Base-by-base conservation (phyloP, 2,888 invertebrate species). In the Monochamus alternatus region DNA sequence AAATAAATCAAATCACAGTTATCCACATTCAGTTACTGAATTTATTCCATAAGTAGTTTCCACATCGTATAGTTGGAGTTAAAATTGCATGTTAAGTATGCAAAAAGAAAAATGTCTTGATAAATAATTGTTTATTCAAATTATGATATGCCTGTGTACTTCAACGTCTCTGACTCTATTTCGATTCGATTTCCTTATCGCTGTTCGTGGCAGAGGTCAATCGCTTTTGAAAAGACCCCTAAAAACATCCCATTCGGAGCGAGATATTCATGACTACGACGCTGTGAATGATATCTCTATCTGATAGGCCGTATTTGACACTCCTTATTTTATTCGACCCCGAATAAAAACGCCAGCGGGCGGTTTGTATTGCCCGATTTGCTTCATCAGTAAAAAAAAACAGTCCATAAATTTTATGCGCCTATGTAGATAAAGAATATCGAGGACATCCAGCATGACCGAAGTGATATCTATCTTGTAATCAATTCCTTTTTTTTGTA, bases 111-210 rank as follows among this genome's bases (percentile, higher is more conserved):
- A 22, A 22, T 22, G 1, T 22, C 1, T 22, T 22, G 22, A 22
- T 22, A 22, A 22, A 22, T 22, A 22, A 22, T 22, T 1, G 22
- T 1, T 22, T 22, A 22, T 22, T 22, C 0, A 22, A 22, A 22
- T 22, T 22, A 22, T 22, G 22, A 22, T 22, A 1, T 22, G 22
- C 22, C 22, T 22, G 22, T 22, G 22, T 22, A 22, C 22, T 22
- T 4, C 38, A 5, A 47, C 12, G 47, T 10, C 47, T 47, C 84
- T 84, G 85, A 84, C 84, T 86, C 86, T 86, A 86, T 86, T 86
- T 84, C 77, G 81, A 82, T 80, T 82, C 83, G 83, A 84, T 86
- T 85, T 78, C 81, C 79, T 80, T 82, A 81, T 83, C 81, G 79
- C 74, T 80, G 81, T 80, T 76, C 81, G 83, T 81, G 80, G 78